Base-by-base conservation (phyloP, 2,888 invertebrate species). In the Megastigmus dorsalis region DNA sequence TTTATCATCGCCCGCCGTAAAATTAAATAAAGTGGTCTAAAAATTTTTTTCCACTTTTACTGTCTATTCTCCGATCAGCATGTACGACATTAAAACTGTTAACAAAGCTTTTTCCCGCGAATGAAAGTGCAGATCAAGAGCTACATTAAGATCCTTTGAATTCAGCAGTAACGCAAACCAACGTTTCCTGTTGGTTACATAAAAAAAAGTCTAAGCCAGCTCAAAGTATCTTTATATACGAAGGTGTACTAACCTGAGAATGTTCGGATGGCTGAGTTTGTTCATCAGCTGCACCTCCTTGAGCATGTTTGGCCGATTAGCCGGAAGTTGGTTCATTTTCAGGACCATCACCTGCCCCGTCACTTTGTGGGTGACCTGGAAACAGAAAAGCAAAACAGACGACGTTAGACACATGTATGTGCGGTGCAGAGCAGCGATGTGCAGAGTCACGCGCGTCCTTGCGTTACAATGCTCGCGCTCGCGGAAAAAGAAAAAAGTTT, bases 211-310 rank as follows among this genome's bases (percentile, higher is more conserved):
- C n/a, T n/a, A n/a, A n/a, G n/a, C n/a, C n/a, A n/a, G n/a, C n/a
- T n/a, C 6, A 30, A 54, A 30, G 4, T 28, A 2, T 33, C 28
- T 33, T 45, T n/a, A 30, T 5, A 15, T 9, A 15, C n/a, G 3
- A 5, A 43, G 18, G 43, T 13, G 10, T 28, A 73, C 89, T 89
- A 87, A 96, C 96, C 95, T 95, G 83, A 98, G 92, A 87, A 98
- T 97, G 89, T 98, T 97, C 76, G 95, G 95, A 90, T 98, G 97
- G 84, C 95, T 95, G 80, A 98, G 92, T 86, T 95, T 93, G 90
- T 98, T 98, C 94, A 98, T 96, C 83, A 98, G 93, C 90, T 98
- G 97, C 80, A 97, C 97, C 90, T 98, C 98, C 86, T 97, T 95
- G 84, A 98, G 92, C 95, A 98, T 98, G 90, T 96, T 97, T 82